These are phyloP conservation scores for Borostomias antarcticus DNA, from an alignment of 2,797 vertebrate genomes.

Conservation along the genomic window DNA sequence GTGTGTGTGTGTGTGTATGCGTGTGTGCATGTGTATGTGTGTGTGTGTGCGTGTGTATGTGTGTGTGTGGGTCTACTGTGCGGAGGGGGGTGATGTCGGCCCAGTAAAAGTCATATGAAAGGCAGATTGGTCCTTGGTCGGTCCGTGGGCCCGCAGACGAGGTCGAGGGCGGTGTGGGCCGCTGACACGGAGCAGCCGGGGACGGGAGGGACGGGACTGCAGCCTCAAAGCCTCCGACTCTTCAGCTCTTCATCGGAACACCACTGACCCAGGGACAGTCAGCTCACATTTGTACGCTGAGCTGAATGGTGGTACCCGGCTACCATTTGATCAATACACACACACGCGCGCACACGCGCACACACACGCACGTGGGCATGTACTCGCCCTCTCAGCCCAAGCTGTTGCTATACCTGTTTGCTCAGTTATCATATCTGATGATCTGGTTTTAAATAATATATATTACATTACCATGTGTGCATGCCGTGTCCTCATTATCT, in stretches of 20 bases:
- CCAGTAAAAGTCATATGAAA: conserved; percentile 29
- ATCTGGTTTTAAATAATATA: neutral
- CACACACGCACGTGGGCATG: neutral
- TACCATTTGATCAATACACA: conserved; percentile 10
- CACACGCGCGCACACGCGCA: neutral
- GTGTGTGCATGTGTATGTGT: neutral
- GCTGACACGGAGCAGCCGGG: conserved; percentile 51
- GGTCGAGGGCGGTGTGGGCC: conserved; percentile 33
- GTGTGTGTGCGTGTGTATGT: conserved; percentile 8
- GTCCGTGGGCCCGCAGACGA: conserved; percentile 26
- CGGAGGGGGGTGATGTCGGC: neutral
- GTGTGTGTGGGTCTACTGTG: neutral
- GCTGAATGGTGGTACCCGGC: conserved; percentile 33
- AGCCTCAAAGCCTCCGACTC: conserved; percentile 58
- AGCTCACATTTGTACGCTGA: conserved; percentile 35
- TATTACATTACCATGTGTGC: conserved; percentile 33
- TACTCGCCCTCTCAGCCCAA: neutral
- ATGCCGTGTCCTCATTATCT: conserved; percentile 48
- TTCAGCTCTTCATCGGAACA: conserved; percentile 62
- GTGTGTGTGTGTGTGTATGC: too few relatives aligned
- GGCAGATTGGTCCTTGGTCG: conserved; percentile 41
- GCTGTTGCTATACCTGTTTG: neutral
- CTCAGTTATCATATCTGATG: neutral
- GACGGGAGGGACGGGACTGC: conserved; percentile 56
- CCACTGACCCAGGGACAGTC: conserved; percentile 42